phyloP scores from a whole-genome alignment of 2,797 vertebrate species.

The Enoplosus armatus region DNA sequence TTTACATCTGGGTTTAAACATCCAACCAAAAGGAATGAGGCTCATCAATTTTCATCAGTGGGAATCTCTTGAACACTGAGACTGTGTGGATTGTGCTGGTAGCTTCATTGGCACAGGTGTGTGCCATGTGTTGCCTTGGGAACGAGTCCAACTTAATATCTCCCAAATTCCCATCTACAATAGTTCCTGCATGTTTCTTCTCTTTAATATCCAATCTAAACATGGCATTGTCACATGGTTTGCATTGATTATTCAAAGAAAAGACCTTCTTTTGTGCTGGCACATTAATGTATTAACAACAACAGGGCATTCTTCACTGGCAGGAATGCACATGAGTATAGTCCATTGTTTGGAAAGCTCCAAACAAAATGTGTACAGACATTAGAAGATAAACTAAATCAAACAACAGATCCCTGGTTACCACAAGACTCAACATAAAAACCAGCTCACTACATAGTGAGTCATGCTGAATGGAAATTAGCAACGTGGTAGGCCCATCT shows the following conservation, averaged over 20 bases:
- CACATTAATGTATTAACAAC: not conserved
- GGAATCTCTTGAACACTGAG: constrained; percentile 9
- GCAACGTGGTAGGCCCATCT: constrained; percentile 28
- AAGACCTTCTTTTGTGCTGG: not conserved
- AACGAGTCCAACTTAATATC: constrained; percentile 1
- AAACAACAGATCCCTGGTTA: constrained; percentile 14
- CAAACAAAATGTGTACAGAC: not conserved
- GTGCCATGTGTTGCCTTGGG: constrained; percentile 25
- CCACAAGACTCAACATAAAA: constrained; percentile 17
- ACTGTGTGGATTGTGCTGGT: constrained; percentile 16
- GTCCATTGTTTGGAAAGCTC: not conserved
- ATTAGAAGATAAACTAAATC: constrained; percentile 10
- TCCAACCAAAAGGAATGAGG: not conserved
- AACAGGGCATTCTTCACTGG: not conserved
- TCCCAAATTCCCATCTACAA: constrained; percentile 12
- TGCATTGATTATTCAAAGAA: not conserved
- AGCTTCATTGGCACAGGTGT: constrained; percentile 37
- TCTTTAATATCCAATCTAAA: not conserved
- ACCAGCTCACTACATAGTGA: not conserved
- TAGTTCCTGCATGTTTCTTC: not conserved
- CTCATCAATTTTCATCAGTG: not conserved
- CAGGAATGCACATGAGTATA: constrained; percentile 5
- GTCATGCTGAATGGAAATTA: constrained; percentile 22
- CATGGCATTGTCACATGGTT: not conserved
- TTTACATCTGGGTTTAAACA: constrained; percentile 33